Conservation (phyloP, 2,113 vertebrate species). For the Microcebus lehilahytsara region DNA sequence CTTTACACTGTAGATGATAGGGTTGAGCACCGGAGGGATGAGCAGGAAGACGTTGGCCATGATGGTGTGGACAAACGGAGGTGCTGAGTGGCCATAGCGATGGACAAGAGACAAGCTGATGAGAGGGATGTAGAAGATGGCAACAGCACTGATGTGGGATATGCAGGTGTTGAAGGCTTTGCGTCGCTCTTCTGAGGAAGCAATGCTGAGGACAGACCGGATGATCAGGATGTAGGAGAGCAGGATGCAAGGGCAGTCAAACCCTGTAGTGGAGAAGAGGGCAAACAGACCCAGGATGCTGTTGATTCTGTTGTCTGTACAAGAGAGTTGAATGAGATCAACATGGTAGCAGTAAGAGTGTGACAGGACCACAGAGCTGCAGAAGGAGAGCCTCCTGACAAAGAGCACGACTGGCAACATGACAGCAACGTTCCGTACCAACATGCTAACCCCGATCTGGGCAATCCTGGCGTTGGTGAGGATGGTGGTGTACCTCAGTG, state of each 20-base stretch:
- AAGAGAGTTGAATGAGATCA: constrained; percentile 71
- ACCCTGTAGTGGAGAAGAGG: constrained; percentile 67
- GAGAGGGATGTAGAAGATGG: constrained; percentile 58
- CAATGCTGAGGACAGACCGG: constrained; percentile 61
- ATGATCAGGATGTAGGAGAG: constrained; percentile 73
- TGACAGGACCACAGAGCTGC: constrained; percentile 53
- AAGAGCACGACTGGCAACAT: constrained; percentile 65
- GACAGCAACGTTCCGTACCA: constrained; percentile 51
- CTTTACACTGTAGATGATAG: constrained; percentile 78
- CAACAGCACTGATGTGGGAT: constrained; percentile 53
- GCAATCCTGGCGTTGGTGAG: constrained; percentile 62
- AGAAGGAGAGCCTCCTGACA: constrained; percentile 71
- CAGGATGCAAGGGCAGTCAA: constrained; percentile 72
- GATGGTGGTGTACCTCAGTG: constrained; percentile 65
- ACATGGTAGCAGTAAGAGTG: constrained; percentile 76
- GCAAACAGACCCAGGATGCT: constrained; percentile 67
- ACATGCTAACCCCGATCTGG: constrained; percentile 43
- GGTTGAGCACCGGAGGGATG: constrained; percentile 77
- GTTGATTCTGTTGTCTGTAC: constrained; percentile 67
- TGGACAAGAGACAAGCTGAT: constrained; percentile 58
- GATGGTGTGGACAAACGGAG: constrained; percentile 67
- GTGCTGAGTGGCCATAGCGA: constrained; percentile 46
- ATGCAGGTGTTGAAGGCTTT: constrained; percentile 68
- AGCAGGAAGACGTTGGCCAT: constrained; percentile 75
- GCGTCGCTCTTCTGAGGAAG: constrained; percentile 48